Base-by-base conservation (phyloP, 2,113 vertebrate species). In the Benitochromis conjunctus region DNA sequence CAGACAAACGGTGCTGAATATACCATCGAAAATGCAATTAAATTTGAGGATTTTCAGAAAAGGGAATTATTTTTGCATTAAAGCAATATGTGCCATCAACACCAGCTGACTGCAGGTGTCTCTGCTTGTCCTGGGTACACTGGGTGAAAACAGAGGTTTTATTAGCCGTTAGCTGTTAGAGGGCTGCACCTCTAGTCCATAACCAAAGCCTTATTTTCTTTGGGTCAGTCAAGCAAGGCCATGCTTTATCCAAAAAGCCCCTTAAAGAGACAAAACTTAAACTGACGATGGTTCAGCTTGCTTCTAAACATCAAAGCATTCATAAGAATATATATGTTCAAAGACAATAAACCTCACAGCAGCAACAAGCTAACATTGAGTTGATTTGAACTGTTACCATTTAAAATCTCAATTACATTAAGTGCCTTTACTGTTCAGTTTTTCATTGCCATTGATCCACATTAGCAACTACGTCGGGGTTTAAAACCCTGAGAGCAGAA, bases 371-470 rank as follows among this genome's bases (percentile, higher is more conserved):
- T 80, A 5, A 46, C 16, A 51, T 38, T 66, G 62, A 66, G 19
- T 43, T 19, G 43, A n/a, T n/a, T 48, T 76, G 51, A 55, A 80
- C 14, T 13, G 54, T 54, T 58, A 8, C 74, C 9, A 36, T 24
- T 57, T 46, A 46, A 53, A 62, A 77, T 74, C 24, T 69, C 56
- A 78, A 85, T 91, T 77, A 64, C 1, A 3, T 62, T 31, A 71
- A 91, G 88, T 80, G 84, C 81, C 31, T 85, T 86, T 86, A 81
- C 85, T 86, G 81, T 83, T 84, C 9, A 43, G 43, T 54, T 76
- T 88, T 82, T 51, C 48, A 80, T 79, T 74, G 81, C 57, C 88
- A 90, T 93, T 14, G 76, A 89, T 89, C 74, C 8, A 9, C 57
- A 55, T 81, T 21, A 71, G 83, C 26, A 4, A 4, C 38, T 11